Evolutionary conservation across 2,113 vertebrate species (phyloP), one percentile per base, ranked within the genome.

Genomic region (Indicator indicator): DNA sequence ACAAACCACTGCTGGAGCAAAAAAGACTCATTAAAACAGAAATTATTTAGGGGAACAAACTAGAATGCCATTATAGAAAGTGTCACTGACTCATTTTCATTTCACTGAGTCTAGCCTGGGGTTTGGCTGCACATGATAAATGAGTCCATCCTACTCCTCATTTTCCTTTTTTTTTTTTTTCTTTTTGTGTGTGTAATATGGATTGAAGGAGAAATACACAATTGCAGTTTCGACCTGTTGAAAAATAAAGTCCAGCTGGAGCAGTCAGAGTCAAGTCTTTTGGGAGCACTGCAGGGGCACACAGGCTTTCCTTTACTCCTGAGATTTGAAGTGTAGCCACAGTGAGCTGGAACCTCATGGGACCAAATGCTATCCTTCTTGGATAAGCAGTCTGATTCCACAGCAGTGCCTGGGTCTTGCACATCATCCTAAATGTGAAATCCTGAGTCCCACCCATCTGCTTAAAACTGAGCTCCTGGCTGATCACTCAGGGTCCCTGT

Each of bases 1-100:
- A 97, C 95, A 97, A 97, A 98, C 94, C 91, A 96, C 96, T 97
- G 97, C 98, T 96, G 98, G 97, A 86, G 72, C 59, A 56, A 83
- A 91, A 90, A n/a, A 44, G 26, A 23, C 73, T 95, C 67, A 90
- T 95, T 94, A 86, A 94, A 96, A 88, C 77, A 82, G 36, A n/a
- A 75, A 90, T 94, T 88, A 88, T 93, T 95, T 92, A 94, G 90
- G 69, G 88, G 76, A 76, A 93, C 58, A 62, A 78, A 75, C 88
- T 78, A 80, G 44, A 94, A 90, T 86, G 67, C 83, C 72, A 75
- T 96, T 95, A 86, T 72, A 82, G 2, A 2, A 70, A 71, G 69
- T 90, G 88, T 94, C 90, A 90, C 69, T 0, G 18, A 36, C 89
- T 90, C 64, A 56, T 94, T 92, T 94, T 95, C 89, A 36, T 94